A percentile compares a stretch with the other conserved stretches of the same genome.
phyloP scores from a whole-genome alignment of 2,888 invertebrate genomes.

The Chalcis sispes region DNA sequence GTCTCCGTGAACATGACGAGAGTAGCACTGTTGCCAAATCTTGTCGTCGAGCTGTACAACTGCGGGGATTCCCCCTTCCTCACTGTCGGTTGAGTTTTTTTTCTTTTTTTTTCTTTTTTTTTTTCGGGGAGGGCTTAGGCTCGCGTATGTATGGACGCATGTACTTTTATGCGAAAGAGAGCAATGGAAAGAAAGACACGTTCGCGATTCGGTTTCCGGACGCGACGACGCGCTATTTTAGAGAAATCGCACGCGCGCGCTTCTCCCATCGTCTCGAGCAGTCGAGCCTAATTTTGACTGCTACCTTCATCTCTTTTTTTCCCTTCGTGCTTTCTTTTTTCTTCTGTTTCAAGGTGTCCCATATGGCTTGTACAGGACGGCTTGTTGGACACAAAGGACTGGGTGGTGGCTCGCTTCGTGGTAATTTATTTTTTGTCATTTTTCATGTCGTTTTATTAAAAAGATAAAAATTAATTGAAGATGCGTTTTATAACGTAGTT shows the following conservation, averaged over 20 bases:
- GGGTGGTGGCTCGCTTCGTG: conserved; percentile 23
- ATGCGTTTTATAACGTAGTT: too few relatives aligned
- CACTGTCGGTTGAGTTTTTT: neutral
- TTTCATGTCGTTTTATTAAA: too few relatives aligned
- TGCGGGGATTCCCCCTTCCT: conserved; percentile 37
- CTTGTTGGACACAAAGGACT: conserved; percentile 46
- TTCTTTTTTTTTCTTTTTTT: too few relatives aligned
- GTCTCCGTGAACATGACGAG: conserved; percentile 10
- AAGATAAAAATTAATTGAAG: too few relatives aligned
- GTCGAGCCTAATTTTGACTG: conserved; percentile 49
- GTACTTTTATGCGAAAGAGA: neutral
- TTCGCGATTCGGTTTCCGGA: conserved; percentile 53
- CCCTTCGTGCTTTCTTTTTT: neutral
- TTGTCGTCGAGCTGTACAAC: neutral
- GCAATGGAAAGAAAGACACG: too few relatives aligned
- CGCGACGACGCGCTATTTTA: conserved; percentile 36
- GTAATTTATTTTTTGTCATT: conserved; percentile 41
- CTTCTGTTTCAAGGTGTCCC: conserved; percentile 29
- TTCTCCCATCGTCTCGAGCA: conserved; percentile 4
- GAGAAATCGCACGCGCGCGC: conserved; percentile 30
- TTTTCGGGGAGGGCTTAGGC: neutral
- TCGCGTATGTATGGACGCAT: neutral
- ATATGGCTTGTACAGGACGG: conserved; percentile 29
- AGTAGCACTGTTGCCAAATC: conserved; percentile 39
- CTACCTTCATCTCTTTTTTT: conserved; percentile 40